phyloP scores from a whole-genome alignment of 2,113 vertebrate species.

The Leucopsar rothschildi region DNA sequence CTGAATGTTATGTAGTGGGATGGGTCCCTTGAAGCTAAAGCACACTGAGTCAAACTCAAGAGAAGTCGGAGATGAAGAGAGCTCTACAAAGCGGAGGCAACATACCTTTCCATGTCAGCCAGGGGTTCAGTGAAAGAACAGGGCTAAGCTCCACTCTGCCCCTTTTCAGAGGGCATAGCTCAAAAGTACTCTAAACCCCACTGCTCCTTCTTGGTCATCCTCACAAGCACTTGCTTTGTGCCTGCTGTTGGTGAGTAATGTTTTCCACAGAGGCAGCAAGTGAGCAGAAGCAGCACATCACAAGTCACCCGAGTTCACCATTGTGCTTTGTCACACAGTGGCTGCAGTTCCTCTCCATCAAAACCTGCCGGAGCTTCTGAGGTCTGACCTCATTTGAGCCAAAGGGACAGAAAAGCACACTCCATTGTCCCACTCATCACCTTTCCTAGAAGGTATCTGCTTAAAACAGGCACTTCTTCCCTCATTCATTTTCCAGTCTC shows the following conservation, averaged over 20 bases:
- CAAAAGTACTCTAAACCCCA: background rate
- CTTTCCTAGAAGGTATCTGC: background rate
- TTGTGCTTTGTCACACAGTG: background rate
- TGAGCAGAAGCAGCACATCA: background rate
- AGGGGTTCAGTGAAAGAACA: background rate
- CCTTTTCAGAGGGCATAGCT: background rate
- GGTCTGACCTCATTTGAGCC: background rate
- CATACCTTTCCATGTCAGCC: fast-evolving
- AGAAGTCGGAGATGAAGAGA: background rate
- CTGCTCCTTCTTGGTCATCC: background rate
- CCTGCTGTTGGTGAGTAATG: background rate
- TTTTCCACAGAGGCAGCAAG: background rate
- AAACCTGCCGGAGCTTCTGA: background rate
- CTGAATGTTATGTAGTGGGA: background rate
- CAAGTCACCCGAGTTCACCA: background rate
- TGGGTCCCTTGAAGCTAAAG: background rate
- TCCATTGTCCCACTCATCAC: background rate
- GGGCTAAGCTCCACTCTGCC: background rate
- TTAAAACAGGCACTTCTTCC: background rate
- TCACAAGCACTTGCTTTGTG: background rate
- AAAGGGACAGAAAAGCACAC: background rate
- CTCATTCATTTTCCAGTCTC: background rate
- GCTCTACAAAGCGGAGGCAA: background rate
- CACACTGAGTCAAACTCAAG: background rate
- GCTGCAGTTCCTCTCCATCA: background rate